Base-by-base conservation (phyloP, 2,113 vertebrate species). In the Gymnobelideus leadbeateri region DNA sequence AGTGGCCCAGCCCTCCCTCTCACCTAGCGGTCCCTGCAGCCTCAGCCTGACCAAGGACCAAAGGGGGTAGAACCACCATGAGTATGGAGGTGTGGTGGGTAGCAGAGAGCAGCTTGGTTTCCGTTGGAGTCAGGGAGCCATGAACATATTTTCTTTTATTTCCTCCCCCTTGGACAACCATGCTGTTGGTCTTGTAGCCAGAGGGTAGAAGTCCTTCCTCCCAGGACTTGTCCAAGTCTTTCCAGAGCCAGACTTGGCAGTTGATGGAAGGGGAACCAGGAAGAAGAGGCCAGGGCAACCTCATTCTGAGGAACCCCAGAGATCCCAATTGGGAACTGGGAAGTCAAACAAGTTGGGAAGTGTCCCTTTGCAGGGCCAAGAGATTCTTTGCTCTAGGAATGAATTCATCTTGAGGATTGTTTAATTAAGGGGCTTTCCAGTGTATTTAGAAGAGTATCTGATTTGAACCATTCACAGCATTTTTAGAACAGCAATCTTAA, bases 401-500 rank as follows among this genome's bases (percentile, higher is more conserved):
- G 16, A 92, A 37, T 68, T 12, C 19, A 50, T 19, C 47, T 92
- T 92, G 37, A 84, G 68, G 91, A n/a, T 49, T 50, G 43, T 54
- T 3, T 92, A 51, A 92, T 95, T 52, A 93, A 43, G 49, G 91
- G 89, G 90, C 89, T 92, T 95, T 94, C 68, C 68, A 55, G 47
- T 84, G 14, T 49, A 92, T 93, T 96, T 92, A 91, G 93, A 96
- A 50, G 53, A 50, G 92, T 54, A 92, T 93, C 95, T 89, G 31
- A 46, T 84, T 55, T 94, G 84, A 92, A 96, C 55, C 54, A 93
- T 31, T 95, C 49, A 91, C 49, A 96, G 43, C 19, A 93, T 95
- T 97, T 92, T n/a, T 77, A 21, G 31, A 92, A 51, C n/a, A 51
- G 55, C 54, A 93, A 91, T 92, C 55, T 31, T 50, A 91, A 94